Evolutionary conservation across 64 coral and sea anemone genomes (phyloP), one percentile per base, ranked within the genome.

Genomic region (Dendronephthya gigantea): DNA sequence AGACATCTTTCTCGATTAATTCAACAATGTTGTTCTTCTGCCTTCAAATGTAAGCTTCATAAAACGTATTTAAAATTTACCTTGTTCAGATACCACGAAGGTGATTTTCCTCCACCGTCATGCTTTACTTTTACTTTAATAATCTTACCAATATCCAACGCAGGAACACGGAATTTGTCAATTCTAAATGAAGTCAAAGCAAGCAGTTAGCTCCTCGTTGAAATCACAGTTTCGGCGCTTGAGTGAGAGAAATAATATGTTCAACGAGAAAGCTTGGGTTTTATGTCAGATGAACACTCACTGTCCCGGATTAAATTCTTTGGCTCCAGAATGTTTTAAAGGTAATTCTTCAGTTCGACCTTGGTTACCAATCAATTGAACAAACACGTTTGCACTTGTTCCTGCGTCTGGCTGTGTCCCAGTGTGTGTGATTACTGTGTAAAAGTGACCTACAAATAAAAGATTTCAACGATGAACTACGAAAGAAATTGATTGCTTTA

Each of bases 51-150:
- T 34, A 25, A 72, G 41, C 37, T 16, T 59, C 2, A 22, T 29
- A 23, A 82, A 16, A 50, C 29, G 34, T 27, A 5, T 2, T 22
- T 1, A 49, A 47, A 12, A 11, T 62, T 49, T 50, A 96, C 93
- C 90, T 90, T 87, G 1, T 96, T 90, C 1, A 96, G 23, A 76
- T 87, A 96, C 93, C 93, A 96, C 30, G 86, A 92, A 39, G 88
- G 90, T 36, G 93, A 92, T 69, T 91, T 55, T 2, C 93, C 93
- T 16, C 90, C 66, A 58, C 89, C 89, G 43, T 92, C 90, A 37
- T 92, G 83, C 39, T 89, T 89, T 10, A 96, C 40, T 49, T 85
- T 68, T 13, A 96, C 39, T 39, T 90, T 92, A 7, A 84, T 75
- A 9, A 96, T 56, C 48, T 83, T 87, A 30, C 93, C 93, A 55